Conservation (phyloP, 2,888 invertebrate genomes). For the Ichneumon xanthorius region DNA sequence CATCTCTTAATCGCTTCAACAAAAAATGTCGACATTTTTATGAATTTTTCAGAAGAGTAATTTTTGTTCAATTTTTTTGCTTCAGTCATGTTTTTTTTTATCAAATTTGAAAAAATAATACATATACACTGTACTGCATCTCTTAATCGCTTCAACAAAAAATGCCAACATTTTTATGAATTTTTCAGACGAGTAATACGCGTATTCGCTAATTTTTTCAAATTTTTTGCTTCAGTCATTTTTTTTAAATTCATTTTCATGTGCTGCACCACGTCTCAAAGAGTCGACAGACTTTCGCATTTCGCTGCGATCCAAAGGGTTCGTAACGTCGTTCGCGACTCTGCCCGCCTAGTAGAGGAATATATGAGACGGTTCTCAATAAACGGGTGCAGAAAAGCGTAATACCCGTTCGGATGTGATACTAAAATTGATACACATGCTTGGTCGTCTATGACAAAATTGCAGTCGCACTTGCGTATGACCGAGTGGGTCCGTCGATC, state of each 20-base stretch:
- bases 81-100: neutral
- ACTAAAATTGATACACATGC: conserved; percentile 21
- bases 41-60: too few relatives aligned
- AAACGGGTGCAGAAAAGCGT: conserved; percentile 6
- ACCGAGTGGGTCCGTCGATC: conserved; percentile 52
- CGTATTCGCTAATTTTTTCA: too few relatives aligned
- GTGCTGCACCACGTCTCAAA: neutral
- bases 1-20: neutral
- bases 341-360: neutral
- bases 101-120: neutral
- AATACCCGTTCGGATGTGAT: neutral
- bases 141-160: too few relatives aligned
- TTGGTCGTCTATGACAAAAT: conserved; percentile 57
- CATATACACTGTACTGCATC: neutral
- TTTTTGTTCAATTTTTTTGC: too few relatives aligned
- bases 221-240: too few relatives aligned
- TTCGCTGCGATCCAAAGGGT: neutral
- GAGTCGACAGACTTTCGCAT: neutral
- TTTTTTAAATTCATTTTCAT: neutral
- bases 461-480: conserved; percentile 47
- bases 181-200: too few relatives aligned
- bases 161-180: too few relatives aligned
- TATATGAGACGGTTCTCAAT: neutral
- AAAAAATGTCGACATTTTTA: too few relatives aligned
- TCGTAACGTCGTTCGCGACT: neutral